Conservation (phyloP, 2,888 invertebrate species). For the Xanthia togata region DNA sequence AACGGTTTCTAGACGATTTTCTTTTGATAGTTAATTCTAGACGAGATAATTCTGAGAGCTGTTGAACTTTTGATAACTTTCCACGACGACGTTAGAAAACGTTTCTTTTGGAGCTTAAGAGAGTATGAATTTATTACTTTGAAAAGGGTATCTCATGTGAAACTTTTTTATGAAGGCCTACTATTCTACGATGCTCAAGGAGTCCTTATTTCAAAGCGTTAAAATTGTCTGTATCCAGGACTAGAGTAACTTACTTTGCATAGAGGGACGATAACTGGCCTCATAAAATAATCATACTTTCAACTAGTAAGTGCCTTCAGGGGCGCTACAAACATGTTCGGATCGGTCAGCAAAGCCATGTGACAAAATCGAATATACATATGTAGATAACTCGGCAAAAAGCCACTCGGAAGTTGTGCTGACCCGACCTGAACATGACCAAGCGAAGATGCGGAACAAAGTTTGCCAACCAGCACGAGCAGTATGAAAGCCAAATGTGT, state of each 20-base stretch:
- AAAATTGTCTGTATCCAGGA: neutral
- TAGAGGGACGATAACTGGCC: neutral
- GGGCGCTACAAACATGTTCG: neutral
- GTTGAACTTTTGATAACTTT: conserved; percentile 50
- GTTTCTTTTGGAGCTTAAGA: conserved; percentile 38
- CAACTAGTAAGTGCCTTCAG: neutral
- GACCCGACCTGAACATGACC: neutral
- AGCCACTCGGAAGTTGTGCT: neutral
- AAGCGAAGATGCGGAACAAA: neutral
- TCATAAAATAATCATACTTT: neutral
- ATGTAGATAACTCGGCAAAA: neutral
- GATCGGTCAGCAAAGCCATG: neutral
- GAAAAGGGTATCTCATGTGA: conserved; percentile 33
- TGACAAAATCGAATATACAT: neutral
- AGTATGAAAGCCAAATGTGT: neutral
- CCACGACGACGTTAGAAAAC: conserved; percentile 31
- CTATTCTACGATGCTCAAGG: conserved; percentile 3
- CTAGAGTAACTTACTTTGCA: neutral
- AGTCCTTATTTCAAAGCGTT: conserved; percentile 20
- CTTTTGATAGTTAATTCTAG: conserved; percentile 36
- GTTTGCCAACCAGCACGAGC: neutral
- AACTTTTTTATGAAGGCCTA: conserved; percentile 42
- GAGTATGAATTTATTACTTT: conserved; percentile 55
- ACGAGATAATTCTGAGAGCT: conserved; percentile 43
- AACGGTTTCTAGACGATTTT: conserved; percentile 4